Conservation (phyloP, 2,113 vertebrate species). For the Carlito syrichta region DNA sequence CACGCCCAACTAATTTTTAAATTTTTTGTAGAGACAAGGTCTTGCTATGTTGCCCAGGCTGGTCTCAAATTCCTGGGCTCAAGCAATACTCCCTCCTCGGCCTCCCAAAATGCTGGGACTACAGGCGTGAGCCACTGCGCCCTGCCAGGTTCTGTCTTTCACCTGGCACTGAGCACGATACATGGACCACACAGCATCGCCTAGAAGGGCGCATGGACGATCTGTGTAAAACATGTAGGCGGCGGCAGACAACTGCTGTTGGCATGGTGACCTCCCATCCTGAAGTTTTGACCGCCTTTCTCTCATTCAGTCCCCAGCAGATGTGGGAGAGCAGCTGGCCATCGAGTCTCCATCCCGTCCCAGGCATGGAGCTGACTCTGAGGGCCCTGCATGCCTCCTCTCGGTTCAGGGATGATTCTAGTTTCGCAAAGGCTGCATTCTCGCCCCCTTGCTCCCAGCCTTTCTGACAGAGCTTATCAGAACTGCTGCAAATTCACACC, state of each 20-base stretch:
- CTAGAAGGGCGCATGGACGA: background rate
- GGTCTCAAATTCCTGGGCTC: too few relatives aligned
- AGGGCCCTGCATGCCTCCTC: background rate
- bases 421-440: background rate
- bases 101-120: too few relatives aligned
- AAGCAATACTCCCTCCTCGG: too few relatives aligned
- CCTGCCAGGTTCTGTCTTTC: background rate
- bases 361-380: background rate
- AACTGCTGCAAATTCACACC: background rate
- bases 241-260: rapidly evolving
- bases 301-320: background rate
- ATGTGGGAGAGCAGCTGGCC: background rate
- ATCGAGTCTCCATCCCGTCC: rapidly evolving
- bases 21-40: too few relatives aligned
- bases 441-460: background rate
- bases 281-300: background rate
- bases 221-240: rapidly evolving
- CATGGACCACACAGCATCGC: rapidly evolving
- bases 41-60: too few relatives aligned
- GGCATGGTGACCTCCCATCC: background rate
- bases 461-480: background rate
- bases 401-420: background rate
- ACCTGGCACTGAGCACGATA: background rate
- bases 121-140: background rate
- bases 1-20: too few relatives aligned